phyloP scores from a whole-genome alignment of 2,113 vertebrate genomes.

The Sterna hirundo region DNA sequence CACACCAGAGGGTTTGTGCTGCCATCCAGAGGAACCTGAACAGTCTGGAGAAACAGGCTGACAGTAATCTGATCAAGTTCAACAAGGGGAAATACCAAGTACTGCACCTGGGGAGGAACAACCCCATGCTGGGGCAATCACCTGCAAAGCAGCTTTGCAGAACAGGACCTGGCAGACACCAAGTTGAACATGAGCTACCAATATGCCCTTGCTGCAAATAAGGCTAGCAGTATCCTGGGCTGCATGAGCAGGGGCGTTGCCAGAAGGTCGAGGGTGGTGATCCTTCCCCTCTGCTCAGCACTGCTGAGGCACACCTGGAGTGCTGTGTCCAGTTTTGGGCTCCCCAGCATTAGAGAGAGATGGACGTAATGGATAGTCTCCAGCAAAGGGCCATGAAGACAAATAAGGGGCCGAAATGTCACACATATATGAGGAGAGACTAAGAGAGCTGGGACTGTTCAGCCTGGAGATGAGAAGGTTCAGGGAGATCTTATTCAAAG shows the following conservation, averaged over 20 bases:
- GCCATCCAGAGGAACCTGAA: accelerated
- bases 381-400: neutral
- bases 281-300: neutral
- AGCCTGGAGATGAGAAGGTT: neutral
- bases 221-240: neutral
- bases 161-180: neutral
- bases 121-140: neutral
- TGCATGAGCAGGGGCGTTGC: neutral
- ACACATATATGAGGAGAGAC: neutral
- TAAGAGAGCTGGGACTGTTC: neutral
- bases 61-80: neutral
- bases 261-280: neutral
- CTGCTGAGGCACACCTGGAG: neutral
- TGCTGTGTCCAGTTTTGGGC: neutral
- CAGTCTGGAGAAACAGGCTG: neutral
- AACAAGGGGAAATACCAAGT: neutral
- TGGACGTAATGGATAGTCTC: neutral
- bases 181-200: neutral
- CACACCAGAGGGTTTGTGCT: neutral
- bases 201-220: neutral
- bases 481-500: neutral
- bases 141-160: neutral
- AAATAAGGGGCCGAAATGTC: neutral
- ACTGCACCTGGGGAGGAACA: neutral
- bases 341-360: neutral